These are phyloP conservation scores for Sciurus carolinensis DNA, from an alignment of 2,797 vertebrate genomes.

Conservation along the genomic window DNA sequence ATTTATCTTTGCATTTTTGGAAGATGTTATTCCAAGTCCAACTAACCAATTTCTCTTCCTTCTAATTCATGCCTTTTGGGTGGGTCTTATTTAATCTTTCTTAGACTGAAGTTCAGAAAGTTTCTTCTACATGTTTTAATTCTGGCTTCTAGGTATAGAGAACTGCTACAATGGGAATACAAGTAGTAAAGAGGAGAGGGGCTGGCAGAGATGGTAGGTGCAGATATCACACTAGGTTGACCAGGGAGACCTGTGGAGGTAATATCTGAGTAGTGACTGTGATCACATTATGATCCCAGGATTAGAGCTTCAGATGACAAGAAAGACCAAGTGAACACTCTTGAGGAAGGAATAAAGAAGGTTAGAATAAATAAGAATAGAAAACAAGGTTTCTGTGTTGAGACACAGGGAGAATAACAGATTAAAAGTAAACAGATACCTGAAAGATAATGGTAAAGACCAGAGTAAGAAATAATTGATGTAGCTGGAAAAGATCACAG, in stretches of 20 bases:
- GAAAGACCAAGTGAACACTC: background rate
- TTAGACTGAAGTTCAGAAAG: background rate
- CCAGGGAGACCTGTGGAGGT: background rate
- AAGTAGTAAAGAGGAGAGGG: background rate
- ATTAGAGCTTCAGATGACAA: background rate
- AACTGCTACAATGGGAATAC: background rate
- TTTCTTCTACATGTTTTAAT: background rate
- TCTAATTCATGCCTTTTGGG: background rate
- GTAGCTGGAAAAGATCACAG: background rate
- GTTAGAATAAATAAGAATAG: no score
- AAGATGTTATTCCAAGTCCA: background rate
- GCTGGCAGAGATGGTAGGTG: background rate
- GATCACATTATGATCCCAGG: background rate
- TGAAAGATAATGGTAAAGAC: background rate
- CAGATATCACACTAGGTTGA: background rate
- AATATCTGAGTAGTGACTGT: background rate
- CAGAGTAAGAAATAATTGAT: background rate
- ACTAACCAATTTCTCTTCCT: background rate
- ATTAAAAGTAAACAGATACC: background rate
- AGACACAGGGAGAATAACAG: background rate
- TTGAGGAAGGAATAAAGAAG: background rate
- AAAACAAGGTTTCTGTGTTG: background rate
- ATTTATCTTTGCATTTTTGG: slow-evolving; percentile 13
- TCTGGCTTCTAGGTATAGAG: background rate
- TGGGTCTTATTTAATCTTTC: background rate